Base-by-base conservation (phyloP, 2,797 vertebrate genomes). In the Helarctos malayanus region DNA sequence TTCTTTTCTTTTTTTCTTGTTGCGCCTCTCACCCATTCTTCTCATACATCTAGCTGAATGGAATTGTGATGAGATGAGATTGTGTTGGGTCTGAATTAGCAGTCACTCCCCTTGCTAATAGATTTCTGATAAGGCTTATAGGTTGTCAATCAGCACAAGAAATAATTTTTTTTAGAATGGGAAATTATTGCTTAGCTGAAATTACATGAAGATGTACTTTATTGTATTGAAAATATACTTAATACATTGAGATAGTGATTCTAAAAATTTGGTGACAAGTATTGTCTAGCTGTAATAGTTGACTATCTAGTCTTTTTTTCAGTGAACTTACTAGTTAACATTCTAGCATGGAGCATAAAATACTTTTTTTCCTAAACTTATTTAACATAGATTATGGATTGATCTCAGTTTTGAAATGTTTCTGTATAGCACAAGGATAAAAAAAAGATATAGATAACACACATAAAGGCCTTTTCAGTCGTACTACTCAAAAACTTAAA, bases 121-220 rank as follows among this genome's bases (percentile, higher is more conserved):
- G 59, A 49, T 78, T 96, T 94, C 79, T 59, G 95, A 1, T 75
- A 92, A 96, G 94, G 27, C 11, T 92, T 91, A 47, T n/a, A 82
- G 73, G n/a, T 82, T 81, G 59, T 69, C 23, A 91, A 4, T 90
- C 76, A 93, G 56, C 21, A 85, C 57, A 95, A 84, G 75, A 93
- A 82, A 85, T 75, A 29, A 29, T 49, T 65, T 79, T 68, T 52
- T 89, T 32, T 47, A 61, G 69, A 84, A 69, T 78, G 63, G 54
- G 32, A 81, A 87, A 69, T 25, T 71, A 91, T 83, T 95, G 23
- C 27, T 82, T 83, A 81, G 16, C 35, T 83, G 8, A 91, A 93
- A 80, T 84, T 84, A 54, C 49, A 32, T 56, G 47, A 78, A 94
- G 49, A 78, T 97, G 76, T 95, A 71, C 5, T 49, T 85, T 83